Evolutionary conservation across 2,888 invertebrate genomes (phyloP).

Genomic region (Phrixothrix hirtus): DNA sequence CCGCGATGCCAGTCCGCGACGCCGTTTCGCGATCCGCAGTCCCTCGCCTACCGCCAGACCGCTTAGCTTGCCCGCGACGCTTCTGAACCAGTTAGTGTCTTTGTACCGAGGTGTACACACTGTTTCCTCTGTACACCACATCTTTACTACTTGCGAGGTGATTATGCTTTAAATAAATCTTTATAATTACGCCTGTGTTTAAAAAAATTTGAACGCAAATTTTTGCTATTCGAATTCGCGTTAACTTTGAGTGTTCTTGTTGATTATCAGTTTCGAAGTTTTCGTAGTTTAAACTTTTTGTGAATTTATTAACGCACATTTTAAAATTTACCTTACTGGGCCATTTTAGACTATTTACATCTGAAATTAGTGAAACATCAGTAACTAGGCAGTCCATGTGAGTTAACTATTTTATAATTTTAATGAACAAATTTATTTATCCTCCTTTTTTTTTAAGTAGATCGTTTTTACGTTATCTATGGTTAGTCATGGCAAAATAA

Average conservation of each 20-base stretch:
- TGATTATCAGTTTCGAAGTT: conserved; percentile 13
- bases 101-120: conserved; percentile 55
- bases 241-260: conserved; percentile 3
- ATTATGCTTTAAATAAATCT: conserved; percentile 30
- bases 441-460: neutral
- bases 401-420: conserved; percentile 13
- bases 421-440: neutral
- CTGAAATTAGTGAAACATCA: too few relatives aligned
- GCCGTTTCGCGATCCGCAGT: conserved; percentile 56
- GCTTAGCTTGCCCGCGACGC: conserved; percentile 58
- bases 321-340: conserved; percentile 11
- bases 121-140: conserved; percentile 30
- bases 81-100: conserved; percentile 54
- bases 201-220: conserved; percentile 11
- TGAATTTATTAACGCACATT: conserved; percentile 15
- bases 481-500: too few relatives aligned
- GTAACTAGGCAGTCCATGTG: conserved; percentile 19
- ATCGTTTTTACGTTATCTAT: too few relatives aligned
- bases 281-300: conserved; percentile 11
- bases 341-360: conserved; percentile 18
- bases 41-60: conserved; percentile 58
- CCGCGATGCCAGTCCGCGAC: conserved; percentile 49
- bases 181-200: conserved; percentile 23
- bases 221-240: conserved; percentile 4
- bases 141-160: conserved; percentile 32